Evolutionary conservation across 2,888 invertebrate genomes (phyloP).

Genomic region (Sphecodes monilicornis): DNA sequence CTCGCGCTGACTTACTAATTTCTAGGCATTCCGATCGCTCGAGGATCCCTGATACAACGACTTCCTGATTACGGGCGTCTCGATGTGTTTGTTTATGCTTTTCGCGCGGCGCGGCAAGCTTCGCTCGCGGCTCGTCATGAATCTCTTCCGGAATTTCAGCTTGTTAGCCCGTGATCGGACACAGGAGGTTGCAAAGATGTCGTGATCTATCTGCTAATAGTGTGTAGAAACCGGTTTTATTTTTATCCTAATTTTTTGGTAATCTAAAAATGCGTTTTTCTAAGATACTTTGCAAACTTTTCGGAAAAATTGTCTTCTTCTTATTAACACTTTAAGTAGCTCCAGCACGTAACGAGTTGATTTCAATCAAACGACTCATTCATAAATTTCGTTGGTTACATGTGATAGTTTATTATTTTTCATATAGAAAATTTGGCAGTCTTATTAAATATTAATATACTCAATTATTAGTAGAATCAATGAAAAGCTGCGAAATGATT

Average conservation of each 20-base stretch:
- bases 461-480: too few relatives aligned
- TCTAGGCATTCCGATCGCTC: constrained; percentile 53
- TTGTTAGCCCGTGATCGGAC: background rate
- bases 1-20: constrained; percentile 67
- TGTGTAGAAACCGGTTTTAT: background rate
- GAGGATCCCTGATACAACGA: constrained; percentile 3
- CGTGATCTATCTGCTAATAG: background rate
- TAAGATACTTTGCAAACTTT: too few relatives aligned
- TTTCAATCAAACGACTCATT: too few relatives aligned
- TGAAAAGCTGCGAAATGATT: too few relatives aligned
- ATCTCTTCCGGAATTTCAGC: background rate
- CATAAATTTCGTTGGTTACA: too few relatives aligned
- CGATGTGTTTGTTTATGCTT: background rate
- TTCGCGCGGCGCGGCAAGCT: background rate
- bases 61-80: background rate
- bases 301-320: too few relatives aligned
- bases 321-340: too few relatives aligned
- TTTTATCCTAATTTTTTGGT: background rate
- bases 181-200: too few relatives aligned
- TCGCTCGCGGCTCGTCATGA: background rate
- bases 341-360: too few relatives aligned
- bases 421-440: too few relatives aligned
- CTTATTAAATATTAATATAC: too few relatives aligned
- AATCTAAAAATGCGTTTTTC: background rate
- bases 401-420: too few relatives aligned